Base-by-base conservation (phyloP, 2,113 vertebrate species). In the Lepus timidus region DNA sequence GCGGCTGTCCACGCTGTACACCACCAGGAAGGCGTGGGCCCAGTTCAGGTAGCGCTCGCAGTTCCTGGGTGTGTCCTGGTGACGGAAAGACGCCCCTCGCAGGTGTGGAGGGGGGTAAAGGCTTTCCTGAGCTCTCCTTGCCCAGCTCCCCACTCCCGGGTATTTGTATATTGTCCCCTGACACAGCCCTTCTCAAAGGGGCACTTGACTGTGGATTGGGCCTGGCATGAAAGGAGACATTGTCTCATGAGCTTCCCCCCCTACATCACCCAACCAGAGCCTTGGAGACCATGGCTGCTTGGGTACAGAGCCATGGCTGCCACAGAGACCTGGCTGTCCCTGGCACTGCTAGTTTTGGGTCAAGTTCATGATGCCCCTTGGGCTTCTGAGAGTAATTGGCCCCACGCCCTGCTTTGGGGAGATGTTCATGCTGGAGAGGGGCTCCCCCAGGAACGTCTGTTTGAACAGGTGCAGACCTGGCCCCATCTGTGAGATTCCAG, bases 41-140 rank as follows among this genome's bases (percentile, higher is more conserved):
- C 99, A 99, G 95, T 96, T 92, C 95, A 99, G 97, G 95, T 99
- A 99, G 12, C 99, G 99, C 97, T 99, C 99, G 0, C 98, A 98
- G 97, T 99, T 99, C 94, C 98, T 76, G 0, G 99, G 99, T n/a
- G 97, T 98, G 0, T 99, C 99, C 99, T 99, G 88, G 67, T 8
- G 1, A 0, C 10, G 88, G 49, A 95, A 86, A 33, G 79, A 39
- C 5, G 3, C 16, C 80, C 27, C 0, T 0, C 33, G 85, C 36
- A 81, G 83, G 67, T 52, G 29, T 23, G 81, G 55, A 33, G n/a
- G 70, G 1, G 44, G 86, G 39, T 7, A 4, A n/a, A 87, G 74
- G 86, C 61, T 74, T 71, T 92, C 27, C 93, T 75, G 91, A 64
- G 64, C 33, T 22, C 8, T 14, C 76, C 76, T 19, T 17, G 14